Base-by-base conservation (phyloP, 2,888 invertebrate species). In the Xestia ashworthii region DNA sequence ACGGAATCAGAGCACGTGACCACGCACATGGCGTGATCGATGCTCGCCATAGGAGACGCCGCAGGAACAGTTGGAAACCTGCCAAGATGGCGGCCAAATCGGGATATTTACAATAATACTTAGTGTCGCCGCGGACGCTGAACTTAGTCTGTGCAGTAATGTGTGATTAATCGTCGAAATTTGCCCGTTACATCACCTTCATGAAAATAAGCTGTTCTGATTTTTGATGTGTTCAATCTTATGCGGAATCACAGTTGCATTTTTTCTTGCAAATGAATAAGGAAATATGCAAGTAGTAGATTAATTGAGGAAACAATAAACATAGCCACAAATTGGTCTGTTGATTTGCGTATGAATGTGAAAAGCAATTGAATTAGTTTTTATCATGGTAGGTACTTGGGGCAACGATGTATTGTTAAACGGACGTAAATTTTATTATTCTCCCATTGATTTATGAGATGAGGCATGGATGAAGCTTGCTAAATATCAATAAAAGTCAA, bases 11-110 rank as follows among this genome's bases (percentile, higher is more conserved):
- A 71, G 69, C 89, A 89, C 83, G 84, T 88, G 90, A 88, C 86
- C 83, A 78, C 86, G 89, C 93, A 93, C 93, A 92, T 94, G 93
- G 93, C 89, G 90, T 91, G 90, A 91, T 91, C 88, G 87, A 88
- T 92, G 93, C 92, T 92, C 89, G 92, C 91, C 85, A 85, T 75
- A 83, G 83, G 81, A 86, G 86, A 87, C 87, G 84, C 84, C 74
- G 46, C 71, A 78, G 81, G 92, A 89, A 93, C 92, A 92, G 90
- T 92, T 96, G 95, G 95, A 91, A 60, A 53, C 6, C 0, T 83
- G 95, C 95, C 95, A 95, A 89, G 44, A 79, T 83, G 85, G 82
- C 90, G 81, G 91, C 92, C 93, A 92, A 93, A 93, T 91, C 90
- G 92, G 93, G 93, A 94, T 92, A 92, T 94, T 93, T 93, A 93